Percentiles rank a stretch among this genome's conserved stretches.
phyloP scores from a whole-genome alignment of 2,888 invertebrate genomes.

The Muscina levida region DNA sequence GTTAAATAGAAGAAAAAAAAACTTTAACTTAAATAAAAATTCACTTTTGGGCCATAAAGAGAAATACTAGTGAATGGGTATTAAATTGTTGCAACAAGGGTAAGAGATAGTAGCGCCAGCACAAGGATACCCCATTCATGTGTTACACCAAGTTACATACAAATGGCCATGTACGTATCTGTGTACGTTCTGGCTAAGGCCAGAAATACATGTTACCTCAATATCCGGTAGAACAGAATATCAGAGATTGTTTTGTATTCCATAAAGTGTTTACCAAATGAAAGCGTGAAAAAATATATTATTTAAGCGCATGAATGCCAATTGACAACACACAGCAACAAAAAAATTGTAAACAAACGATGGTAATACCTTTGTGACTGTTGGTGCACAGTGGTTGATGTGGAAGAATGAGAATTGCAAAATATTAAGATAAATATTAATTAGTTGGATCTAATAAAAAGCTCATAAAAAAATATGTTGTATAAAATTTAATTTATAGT shows the following conservation, averaged over 20 bases:
- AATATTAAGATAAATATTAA: no score
- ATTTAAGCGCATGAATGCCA: slow-evolving; percentile 75
- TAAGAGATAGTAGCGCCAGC: slow-evolving; percentile 29
- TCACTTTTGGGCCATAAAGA: slow-evolving; percentile 49
- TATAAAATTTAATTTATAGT: no score
- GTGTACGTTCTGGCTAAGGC: slow-evolving; percentile 40
- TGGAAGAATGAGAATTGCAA: no score
- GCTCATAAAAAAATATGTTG: no score
- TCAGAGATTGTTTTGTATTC: slow-evolving; percentile 70
- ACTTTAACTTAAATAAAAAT: slow-evolving; percentile 53
- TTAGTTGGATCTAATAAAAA: no score
- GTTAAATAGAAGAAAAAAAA: slow-evolving; percentile 58
- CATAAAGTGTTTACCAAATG: slow-evolving; percentile 67
- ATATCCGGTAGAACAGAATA: slow-evolving; percentile 47
- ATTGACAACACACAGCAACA: slow-evolving; percentile 67
- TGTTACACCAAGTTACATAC: slow-evolving; percentile 15
- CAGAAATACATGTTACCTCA: slow-evolving; percentile 50
- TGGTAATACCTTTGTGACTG: slow-evolving; percentile 22
- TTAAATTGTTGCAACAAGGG: not conserved
- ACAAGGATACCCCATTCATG: not conserved
- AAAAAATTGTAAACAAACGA: slow-evolving; percentile 19
- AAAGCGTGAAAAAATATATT: slow-evolving; percentile 74
- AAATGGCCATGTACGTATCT: not conserved
- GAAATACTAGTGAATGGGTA: slow-evolving; percentile 50
- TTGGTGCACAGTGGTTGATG: slow-evolving; percentile 44